Evolutionary conservation across 2,113 vertebrate genomes (phyloP), one percentile per base, ranked within the genome.

Genomic region (Anguilla rostrata): DNA sequence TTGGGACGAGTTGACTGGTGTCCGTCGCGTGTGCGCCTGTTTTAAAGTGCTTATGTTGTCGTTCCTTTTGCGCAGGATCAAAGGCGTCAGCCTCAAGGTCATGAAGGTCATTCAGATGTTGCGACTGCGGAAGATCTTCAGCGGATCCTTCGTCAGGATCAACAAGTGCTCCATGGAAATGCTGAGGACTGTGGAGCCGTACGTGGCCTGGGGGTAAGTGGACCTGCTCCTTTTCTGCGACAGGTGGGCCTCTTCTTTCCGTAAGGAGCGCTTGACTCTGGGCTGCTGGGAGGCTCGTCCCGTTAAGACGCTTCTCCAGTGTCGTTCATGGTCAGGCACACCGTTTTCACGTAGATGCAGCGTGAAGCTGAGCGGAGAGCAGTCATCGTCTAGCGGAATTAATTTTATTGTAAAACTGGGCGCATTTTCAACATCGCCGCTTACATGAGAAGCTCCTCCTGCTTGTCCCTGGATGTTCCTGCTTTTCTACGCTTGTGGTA

Each of bases 131-230:
- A 97, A 96, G 91, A 94, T 97, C 88, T 99, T 97, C 93, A 97
- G 96, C 0, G 98, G 98, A 0, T 15, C 91, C 0, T 99, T 99
- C 83, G 84, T 99, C 78, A 97, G 94, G 91, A 93, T 99, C 88
- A 96, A 91, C 83, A 96, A 95, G 0, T 85, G 90, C 0, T 94
- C 94, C 0, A 26, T 98, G 5, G 94, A 92, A 89, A 96, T 97
- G 96, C 94, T 99, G 87, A 96, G 90, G 63, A 84, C 93, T 0
- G 95, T 98, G 85, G 97, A 98, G 84, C 98, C 98, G 0, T 99
- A 99, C 0, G 97, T 99, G 85, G 97, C 97, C 0, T 99, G 98
- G 98, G 98, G 98, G 98, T 99, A 34, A 93, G 97, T 92, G 0
- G 34, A 1, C 15, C 56, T 18, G 3, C 56, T 15, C 56, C 56